Conservation (phyloP, 92 coral and sea anemone genomes). For the Epizoanthus stellaris region DNA sequence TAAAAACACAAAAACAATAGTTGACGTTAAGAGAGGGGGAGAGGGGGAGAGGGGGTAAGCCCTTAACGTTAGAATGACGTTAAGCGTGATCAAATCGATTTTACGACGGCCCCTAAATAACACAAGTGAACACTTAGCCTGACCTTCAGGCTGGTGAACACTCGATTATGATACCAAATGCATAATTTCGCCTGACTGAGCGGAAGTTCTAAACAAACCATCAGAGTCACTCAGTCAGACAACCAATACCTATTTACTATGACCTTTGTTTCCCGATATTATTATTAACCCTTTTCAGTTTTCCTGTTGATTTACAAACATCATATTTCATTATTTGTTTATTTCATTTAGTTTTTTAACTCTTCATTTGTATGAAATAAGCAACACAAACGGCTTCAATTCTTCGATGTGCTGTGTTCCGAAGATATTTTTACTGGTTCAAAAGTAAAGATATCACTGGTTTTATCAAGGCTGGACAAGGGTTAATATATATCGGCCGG, state of each 20-base stretch:
- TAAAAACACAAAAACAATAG: too few species aligned
- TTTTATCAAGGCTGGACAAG: too few species aligned
- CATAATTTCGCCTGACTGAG: conserved; percentile 2
- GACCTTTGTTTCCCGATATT: background rate
- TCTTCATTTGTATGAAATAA: background rate
- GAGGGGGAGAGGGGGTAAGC: too few species aligned
- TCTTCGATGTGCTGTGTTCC: background rate
- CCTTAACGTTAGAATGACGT: too few species aligned
- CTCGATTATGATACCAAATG: conserved; percentile 19
- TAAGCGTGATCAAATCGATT: background rate
- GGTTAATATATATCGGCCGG: too few species aligned
- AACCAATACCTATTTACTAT: background rate
- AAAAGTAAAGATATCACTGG: background rate
- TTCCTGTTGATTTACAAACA: background rate
- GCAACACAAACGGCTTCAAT: background rate
- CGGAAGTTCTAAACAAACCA: conserved; percentile 20
- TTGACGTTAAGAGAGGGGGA: too few species aligned
- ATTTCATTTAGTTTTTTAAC: background rate
- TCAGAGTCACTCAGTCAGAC: background rate
- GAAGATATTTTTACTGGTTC: background rate
- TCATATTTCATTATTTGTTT: background rate
- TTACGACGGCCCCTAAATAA: background rate
- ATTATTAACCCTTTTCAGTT: background rate
- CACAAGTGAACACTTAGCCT: conserved; percentile 11
- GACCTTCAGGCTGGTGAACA: background rate